Conservation (phyloP, 2,888 invertebrate species). For the Melolontha melolontha region DNA sequence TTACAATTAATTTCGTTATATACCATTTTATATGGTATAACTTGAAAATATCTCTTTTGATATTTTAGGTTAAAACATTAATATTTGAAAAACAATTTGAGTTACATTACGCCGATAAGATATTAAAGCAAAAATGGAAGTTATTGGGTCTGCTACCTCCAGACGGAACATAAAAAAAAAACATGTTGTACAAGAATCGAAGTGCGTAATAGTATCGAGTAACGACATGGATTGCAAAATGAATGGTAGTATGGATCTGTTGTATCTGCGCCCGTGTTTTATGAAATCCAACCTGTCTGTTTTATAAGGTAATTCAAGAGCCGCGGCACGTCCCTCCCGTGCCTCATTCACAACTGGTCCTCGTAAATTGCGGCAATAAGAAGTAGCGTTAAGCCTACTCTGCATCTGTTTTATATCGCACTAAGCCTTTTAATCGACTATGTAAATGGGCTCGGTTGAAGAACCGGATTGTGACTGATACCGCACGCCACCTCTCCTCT, state of each 20-base stretch:
- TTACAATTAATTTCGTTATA: too few species aligned
- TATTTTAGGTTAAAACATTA: too few species aligned
- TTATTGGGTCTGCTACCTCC: constrained; percentile 15
- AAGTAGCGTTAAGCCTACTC: constrained; percentile 53
- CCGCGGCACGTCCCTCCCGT: constrained; percentile 41
- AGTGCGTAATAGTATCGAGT: constrained; percentile 29
- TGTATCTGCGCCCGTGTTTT: constrained; percentile 33
- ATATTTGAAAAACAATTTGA: too few species aligned
- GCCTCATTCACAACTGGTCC: constrained; percentile 43
- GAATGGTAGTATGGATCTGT: constrained; percentile 15
- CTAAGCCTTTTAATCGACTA: constrained; percentile 58
- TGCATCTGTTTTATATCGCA: constrained; percentile 58
- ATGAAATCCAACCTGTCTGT: constrained; percentile 32
- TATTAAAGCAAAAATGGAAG: background rate
- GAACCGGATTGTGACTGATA: constrained; percentile 48
- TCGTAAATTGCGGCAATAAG: constrained; percentile 44
- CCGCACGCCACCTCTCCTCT: constrained; percentile 37
- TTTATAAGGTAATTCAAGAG: constrained; percentile 42
- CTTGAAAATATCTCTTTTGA: too few species aligned
- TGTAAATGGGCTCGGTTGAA: constrained; percentile 54
- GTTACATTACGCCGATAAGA: too few species aligned
- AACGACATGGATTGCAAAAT: constrained; percentile 30
- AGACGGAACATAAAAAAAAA: constrained; percentile 3
- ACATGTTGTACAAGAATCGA: constrained; percentile 6
- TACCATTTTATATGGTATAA: too few species aligned